Conservation (phyloP, 2,113 vertebrate genomes). For the Neolamprologus kungweensis region DNA sequence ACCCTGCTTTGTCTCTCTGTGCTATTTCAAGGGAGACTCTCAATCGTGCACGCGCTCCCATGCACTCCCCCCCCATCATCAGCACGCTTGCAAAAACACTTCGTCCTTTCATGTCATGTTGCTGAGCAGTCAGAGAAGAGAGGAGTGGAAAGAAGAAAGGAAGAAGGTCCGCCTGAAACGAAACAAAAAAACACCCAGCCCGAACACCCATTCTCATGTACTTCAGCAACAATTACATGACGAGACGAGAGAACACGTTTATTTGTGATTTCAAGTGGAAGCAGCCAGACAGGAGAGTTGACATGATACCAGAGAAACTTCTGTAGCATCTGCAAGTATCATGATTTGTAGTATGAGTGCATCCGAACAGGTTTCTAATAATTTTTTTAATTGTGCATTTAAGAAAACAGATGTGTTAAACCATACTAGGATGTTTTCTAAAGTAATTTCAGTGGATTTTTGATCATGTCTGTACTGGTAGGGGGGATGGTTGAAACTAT, state of each 20-base stretch:
- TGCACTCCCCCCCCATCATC: not conserved
- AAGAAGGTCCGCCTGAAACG: conserved; percentile 13
- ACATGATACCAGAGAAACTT: conserved; percentile 21
- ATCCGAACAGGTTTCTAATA: not conserved
- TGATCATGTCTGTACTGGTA: not conserved
- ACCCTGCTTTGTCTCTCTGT: not conserved
- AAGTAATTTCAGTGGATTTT: not conserved
- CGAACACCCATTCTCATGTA: conserved; percentile 27
- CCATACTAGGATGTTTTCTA: not conserved
- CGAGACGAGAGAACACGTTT: not conserved
- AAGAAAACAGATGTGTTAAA: not conserved
- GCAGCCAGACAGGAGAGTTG: not conserved
- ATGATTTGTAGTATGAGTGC: not conserved
- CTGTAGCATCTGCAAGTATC: not conserved
- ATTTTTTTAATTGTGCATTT: not conserved
- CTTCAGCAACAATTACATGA: conserved; percentile 26
- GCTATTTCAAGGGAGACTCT: not conserved
- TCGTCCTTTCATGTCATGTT: conserved; percentile 45
- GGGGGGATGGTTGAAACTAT: not conserved
- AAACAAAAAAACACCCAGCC: not conserved
- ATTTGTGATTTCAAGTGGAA: conserved; percentile 22
- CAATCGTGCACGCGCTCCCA: not conserved
- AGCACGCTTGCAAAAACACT: not conserved
- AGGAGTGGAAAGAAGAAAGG: conserved; percentile 16
- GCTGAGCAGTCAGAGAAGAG: conserved; percentile 27